Evolutionary conservation across 2,113 vertebrate genomes (phyloP).

Genomic region (Gopherus evgoodei): DNA sequence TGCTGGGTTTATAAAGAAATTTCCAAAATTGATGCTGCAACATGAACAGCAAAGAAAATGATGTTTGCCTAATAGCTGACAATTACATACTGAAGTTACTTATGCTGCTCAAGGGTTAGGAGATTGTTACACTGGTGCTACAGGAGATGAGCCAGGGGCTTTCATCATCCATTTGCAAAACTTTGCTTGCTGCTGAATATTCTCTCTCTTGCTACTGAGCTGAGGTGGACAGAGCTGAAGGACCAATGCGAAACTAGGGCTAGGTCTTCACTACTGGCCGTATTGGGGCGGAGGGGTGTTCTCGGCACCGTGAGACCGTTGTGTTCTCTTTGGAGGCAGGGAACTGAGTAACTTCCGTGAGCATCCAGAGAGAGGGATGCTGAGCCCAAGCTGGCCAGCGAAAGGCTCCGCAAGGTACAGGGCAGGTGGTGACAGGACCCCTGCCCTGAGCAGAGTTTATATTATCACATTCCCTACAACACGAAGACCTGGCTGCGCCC

Average conservation of each 20-base stretch:
- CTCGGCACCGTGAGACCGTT: not conserved
- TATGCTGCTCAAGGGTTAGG: not conserved
- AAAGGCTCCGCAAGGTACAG: not conserved
- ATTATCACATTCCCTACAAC: not conserved
- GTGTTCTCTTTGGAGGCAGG: not conserved
- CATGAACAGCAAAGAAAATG: not conserved
- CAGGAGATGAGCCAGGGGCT: not conserved
- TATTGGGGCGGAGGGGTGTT: too few relatives aligned
- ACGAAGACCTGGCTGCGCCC: not conserved
- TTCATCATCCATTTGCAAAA: not conserved
- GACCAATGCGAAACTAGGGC: not conserved
- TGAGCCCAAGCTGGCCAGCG: not conserved
- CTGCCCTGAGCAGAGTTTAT: not conserved
- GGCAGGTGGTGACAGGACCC: not conserved
- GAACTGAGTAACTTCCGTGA: not conserved
- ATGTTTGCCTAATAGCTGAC: not conserved
- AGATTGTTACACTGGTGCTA: rapidly evolving
- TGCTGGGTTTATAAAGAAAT: not conserved
- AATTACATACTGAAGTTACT: not conserved
- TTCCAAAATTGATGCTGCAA: not conserved
- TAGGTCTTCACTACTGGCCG: too few relatives aligned
- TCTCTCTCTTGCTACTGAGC: not conserved
- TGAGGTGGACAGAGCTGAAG: rapidly evolving
- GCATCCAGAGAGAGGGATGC: too few relatives aligned
- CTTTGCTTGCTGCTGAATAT: not conserved